Evolutionary conservation across 2,888 invertebrate species (phyloP).

Genomic region (Mesorhabditis sp.): DNA sequence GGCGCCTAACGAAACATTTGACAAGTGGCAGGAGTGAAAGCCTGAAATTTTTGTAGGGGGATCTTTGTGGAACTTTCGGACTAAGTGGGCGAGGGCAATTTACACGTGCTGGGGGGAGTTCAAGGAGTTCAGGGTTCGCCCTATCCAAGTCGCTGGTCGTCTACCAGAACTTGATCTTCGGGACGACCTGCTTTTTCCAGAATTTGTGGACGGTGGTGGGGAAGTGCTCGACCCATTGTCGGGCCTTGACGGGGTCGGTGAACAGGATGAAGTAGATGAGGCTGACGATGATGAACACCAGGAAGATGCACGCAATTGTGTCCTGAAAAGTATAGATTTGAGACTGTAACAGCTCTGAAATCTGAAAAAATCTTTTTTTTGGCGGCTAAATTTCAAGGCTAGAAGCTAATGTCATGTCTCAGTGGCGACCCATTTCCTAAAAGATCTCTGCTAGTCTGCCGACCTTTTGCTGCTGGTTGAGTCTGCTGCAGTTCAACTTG

Average conservation of each 20-base stretch:
- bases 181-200: neutral
- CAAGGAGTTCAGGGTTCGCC: no score
- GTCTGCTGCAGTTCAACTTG: neutral
- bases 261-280: constrained; percentile 4
- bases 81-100: no score
- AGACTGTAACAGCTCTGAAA: neutral
- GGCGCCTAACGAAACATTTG: no score
- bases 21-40: no score
- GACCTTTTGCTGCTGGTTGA: neutral
- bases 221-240: neutral
- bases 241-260: constrained; percentile 3
- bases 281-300: neutral
- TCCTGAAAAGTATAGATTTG: neutral
- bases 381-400: no score
- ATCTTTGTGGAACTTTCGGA: no score
- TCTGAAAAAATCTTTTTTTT: no score
- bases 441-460: neutral
- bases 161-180: constrained; percentile 1
- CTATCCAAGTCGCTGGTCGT: neutral
- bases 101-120: no score
- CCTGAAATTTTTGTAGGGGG: no score
- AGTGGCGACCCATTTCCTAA: neutral
- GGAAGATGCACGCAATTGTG: neutral
- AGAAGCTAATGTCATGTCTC: neutral
- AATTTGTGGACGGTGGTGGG: neutral